Percentiles rank a stretch among this genome's conserved stretches.
Evolutionary conservation across 2,113 vertebrate species (phyloP).

Genomic region (Noctilio leporinus): DNA sequence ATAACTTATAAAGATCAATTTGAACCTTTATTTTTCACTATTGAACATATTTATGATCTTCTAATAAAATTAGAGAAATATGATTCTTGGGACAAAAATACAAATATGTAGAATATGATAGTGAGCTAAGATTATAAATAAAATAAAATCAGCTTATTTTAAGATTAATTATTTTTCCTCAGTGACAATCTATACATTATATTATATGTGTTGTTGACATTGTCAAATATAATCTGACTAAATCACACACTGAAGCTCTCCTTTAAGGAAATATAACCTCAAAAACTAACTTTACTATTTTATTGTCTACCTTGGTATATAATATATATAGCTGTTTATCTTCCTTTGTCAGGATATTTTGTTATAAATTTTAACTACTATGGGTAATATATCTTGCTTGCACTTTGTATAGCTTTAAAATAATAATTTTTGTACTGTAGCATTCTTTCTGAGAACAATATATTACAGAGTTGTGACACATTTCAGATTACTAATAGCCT

Average conservation of each 20-base stretch:
- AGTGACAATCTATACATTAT: background rate
- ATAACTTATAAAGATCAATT: background rate
- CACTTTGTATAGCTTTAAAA: conserved; percentile 28
- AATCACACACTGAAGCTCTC: background rate
- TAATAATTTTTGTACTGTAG: conserved; percentile 31
- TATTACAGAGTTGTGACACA: conserved; percentile 33
- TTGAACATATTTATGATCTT: background rate
- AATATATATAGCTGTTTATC: background rate
- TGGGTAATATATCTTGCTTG: conserved; percentile 37
- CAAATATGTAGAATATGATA: background rate
- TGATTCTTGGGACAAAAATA: background rate
- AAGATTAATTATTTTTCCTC: background rate
- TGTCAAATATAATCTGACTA: background rate
- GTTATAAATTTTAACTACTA: conserved; percentile 49
- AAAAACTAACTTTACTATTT: background rate
- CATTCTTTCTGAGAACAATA: conserved; percentile 40
- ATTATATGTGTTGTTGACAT: background rate
- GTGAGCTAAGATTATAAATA: background rate
- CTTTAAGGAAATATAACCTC: background rate
- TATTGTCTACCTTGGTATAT: background rate
- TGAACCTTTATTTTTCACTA: background rate
- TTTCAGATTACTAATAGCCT: conserved; percentile 31
- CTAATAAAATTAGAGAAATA: background rate
- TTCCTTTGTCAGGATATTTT: conserved; percentile 16
- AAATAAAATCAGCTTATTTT: conserved; percentile 26